These are phyloP conservation scores for Chymomyza costata DNA, from an alignment of 1,140 invertebrate genomes.

Conservation along the genomic window DNA sequence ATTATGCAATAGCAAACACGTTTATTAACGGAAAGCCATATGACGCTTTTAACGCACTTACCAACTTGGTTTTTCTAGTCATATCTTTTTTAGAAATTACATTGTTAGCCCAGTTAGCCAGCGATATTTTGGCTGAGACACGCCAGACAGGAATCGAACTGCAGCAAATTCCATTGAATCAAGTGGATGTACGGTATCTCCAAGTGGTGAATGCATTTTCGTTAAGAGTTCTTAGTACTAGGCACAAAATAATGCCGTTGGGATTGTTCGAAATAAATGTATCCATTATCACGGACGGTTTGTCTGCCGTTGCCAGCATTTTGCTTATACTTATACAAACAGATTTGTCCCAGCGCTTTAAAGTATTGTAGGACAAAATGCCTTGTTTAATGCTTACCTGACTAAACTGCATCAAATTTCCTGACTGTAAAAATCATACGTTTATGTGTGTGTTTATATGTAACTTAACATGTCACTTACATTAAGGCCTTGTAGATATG, in stretches of 20 bases:
- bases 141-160: slow-evolving; percentile 35
- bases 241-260: slow-evolving; percentile 55
- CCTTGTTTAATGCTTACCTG: slow-evolving; percentile 53
- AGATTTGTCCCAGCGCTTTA: slow-evolving; percentile 47
- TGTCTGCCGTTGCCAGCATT: slow-evolving; percentile 43
- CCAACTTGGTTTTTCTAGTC: slow-evolving; percentile 48
- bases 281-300: slow-evolving; percentile 39
- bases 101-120: slow-evolving; percentile 38
- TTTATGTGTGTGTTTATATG: neutral
- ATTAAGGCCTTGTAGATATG: slow-evolving; percentile 60
- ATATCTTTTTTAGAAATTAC: slow-evolving; percentile 56
- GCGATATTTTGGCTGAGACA: slow-evolving; percentile 34
- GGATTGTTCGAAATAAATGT: slow-evolving; percentile 53
- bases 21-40: slow-evolving; percentile 44
- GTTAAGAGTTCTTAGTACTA: slow-evolving; percentile 30
- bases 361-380: slow-evolving; percentile 2
- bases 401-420: slow-evolving; percentile 67
- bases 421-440: slow-evolving; percentile 42
- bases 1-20: slow-evolving; percentile 52
- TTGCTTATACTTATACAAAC: slow-evolving; percentile 47
- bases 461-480: slow-evolving; percentile 32
- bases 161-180: slow-evolving; percentile 37
- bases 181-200: slow-evolving; percentile 49
- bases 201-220: slow-evolving; percentile 49
- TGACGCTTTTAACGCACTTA: slow-evolving; percentile 53